Conservation (phyloP, 2,113 vertebrate species). For the Aepyceros melampus region DNA sequence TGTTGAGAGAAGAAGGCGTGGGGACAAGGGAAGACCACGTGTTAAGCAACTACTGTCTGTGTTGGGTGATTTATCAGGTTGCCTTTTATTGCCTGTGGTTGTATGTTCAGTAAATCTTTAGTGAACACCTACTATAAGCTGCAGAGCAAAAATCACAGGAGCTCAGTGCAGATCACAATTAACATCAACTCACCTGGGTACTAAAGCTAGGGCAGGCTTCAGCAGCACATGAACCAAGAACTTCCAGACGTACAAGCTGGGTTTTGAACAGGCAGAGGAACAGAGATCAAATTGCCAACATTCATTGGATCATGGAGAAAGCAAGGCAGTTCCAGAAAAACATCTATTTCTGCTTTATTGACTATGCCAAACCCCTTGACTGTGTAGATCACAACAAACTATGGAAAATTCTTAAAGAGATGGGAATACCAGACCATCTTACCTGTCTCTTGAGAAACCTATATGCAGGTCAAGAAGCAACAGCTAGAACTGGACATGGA, state of each 20-base stretch:
- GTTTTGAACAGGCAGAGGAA: neutral
- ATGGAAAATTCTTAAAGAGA: neutral
- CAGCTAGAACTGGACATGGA: neutral
- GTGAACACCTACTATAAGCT: neutral
- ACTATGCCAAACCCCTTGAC: neutral
- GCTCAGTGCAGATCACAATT: fast-evolving
- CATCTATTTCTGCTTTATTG: neutral
- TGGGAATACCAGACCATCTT: neutral
- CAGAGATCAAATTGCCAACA: neutral
- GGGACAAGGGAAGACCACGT: neutral
- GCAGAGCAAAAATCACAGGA: neutral
- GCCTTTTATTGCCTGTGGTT: neutral
- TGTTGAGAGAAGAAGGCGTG: neutral
- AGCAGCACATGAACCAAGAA: neutral
- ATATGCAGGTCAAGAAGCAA: neutral
- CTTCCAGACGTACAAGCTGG: neutral
- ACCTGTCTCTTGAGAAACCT: neutral
- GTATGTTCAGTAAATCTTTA: neutral
- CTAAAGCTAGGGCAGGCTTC: neutral
- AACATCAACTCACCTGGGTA: fast-evolving
- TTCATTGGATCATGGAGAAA: neutral
- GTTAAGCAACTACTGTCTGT: too few relatives aligned
- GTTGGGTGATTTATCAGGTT: too few relatives aligned
- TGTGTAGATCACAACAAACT: neutral
- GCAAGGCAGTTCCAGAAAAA: neutral